Conservation (phyloP, 2,888 invertebrate species). For the Meloe dianella region DNA sequence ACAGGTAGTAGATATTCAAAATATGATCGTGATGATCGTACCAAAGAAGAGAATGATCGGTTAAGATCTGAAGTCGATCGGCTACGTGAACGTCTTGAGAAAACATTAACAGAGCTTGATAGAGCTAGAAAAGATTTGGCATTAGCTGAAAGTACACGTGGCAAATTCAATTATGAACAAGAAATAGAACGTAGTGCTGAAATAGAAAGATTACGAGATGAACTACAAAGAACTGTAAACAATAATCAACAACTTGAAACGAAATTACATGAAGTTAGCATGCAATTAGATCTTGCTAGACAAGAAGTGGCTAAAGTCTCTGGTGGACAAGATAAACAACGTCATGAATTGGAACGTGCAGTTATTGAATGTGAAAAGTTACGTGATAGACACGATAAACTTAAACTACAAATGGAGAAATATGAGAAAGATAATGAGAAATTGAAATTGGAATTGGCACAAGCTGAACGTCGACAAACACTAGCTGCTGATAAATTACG, state of each 20-base stretch:
- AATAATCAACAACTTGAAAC: constrained; percentile 75
- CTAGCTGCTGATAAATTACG: constrained; percentile 69
- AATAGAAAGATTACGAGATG: constrained; percentile 75
- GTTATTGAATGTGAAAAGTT: constrained; percentile 90
- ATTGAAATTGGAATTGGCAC: constrained; percentile 71
- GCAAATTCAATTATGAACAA: constrained; percentile 79
- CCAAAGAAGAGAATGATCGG: constrained; percentile 78
- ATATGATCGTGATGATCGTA: constrained; percentile 73
- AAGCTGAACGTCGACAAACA: constrained; percentile 68
- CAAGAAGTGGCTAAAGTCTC: constrained; percentile 78
- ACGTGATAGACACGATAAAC: constrained; percentile 83
- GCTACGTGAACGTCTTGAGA: constrained; percentile 79
- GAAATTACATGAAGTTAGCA: constrained; percentile 77
- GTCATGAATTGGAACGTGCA: constrained; percentile 80
- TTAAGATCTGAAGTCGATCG: constrained; percentile 82
- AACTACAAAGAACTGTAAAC: constrained; percentile 71
- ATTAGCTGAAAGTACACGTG: constrained; percentile 76
- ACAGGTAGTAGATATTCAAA: constrained; percentile 75
- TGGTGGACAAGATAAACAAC: constrained; percentile 79
- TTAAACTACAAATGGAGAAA: constrained; percentile 74
- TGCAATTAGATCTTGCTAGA: constrained; percentile 81
- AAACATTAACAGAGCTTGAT: constrained; percentile 80
- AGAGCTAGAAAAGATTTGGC: constrained; percentile 78
- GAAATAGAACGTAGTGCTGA: constrained; percentile 69
- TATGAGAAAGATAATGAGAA: constrained; percentile 80